Evolutionary conservation across 2,888 invertebrate genomes (phyloP), one percentile per base, ranked within the genome.

Genomic region (Teleogryllus oceanicus): DNA sequence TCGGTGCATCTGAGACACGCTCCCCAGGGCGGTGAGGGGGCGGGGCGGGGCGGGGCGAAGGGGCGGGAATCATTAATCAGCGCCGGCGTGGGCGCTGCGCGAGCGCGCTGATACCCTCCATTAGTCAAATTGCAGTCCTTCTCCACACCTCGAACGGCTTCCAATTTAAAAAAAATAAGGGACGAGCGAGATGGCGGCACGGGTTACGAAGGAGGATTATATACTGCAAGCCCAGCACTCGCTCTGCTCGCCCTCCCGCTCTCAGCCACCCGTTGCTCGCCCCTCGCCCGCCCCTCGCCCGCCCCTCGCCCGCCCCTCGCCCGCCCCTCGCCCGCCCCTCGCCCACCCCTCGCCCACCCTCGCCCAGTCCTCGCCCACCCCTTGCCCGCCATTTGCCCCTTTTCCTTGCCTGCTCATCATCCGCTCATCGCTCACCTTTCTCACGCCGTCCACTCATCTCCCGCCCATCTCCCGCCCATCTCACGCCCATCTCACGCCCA

Each of bases 111-210:
- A 62, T 62, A 62, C 62, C 62, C 62, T 62, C 62, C 62, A 62
- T 62, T 62, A 62, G 62, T 62, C 62, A 62, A 62, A 62, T 62
- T 62, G 62, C 62, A 62, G 62, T 16, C 16, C 62, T 62, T 62
- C 62, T 62, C 62, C 62, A 62, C 62, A 62, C 62, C 62, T 62
- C 62, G 62, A 62, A 62, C 62, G 62, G 62, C 16, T 62, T 62
- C 62, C 62, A 62, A 62, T 62, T 62, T 62, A 16, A 62, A 62
- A 62, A 62, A 62, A 62, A 62, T 62, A 62, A 62, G 62, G n/a
- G 62, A 62, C 16, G 62, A 12, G n/a, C 62, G 62, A 62, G 62
- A 62, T 62, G 62, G 62, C 62, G 10, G n/a, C 62, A 16, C n/a
- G 62, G 62, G 62, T 62, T 62, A 62, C 13, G 62, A 62, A 62